phyloP scores from a whole-genome alignment of 2,113 vertebrate genomes.

The Protobothrops mucrosquamatus region DNA sequence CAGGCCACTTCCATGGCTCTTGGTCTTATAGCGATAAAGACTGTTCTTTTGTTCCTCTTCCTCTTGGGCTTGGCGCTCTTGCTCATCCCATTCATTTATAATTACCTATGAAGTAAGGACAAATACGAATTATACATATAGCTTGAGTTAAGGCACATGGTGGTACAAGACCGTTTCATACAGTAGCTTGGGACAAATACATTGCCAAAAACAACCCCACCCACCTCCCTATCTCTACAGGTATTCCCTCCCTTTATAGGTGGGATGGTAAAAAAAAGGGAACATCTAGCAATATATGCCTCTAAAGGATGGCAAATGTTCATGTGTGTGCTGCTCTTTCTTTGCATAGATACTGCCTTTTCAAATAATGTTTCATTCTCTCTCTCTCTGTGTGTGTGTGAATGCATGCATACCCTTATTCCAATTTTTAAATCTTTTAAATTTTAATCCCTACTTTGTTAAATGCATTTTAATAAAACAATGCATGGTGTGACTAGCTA shows the following conservation, averaged over 20 bases:
- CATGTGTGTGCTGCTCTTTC: background rate
- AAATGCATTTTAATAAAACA: background rate
- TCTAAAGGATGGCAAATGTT: background rate
- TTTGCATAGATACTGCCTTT: background rate
- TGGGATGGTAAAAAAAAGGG: background rate
- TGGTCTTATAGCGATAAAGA: slow-evolving; percentile 81
- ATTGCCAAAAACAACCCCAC: background rate
- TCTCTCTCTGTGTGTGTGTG: too few species aligned
- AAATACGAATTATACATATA: background rate
- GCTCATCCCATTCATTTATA: slow-evolving; percentile 94
- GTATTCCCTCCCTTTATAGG: background rate
- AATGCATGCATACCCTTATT: background rate
- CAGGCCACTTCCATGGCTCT: slow-evolving; percentile 70
- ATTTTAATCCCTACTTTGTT: background rate
- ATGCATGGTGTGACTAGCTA: too few species aligned
- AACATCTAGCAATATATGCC: background rate
- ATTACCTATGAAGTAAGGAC: slow-evolving; percentile 68
- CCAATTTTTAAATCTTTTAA: background rate
- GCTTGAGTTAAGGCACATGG: background rate
- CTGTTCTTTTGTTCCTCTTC: slow-evolving; percentile 77
- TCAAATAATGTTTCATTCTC: background rate
- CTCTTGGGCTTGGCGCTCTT: slow-evolving; percentile 78
- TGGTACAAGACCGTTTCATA: too few species aligned
- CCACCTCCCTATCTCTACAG: background rate
- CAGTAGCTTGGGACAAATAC: background rate